Evolutionary conservation across 2,797 vertebrate species (phyloP), one percentile per base, ranked within the genome.

Genomic region (Natrix natrix): DNA sequence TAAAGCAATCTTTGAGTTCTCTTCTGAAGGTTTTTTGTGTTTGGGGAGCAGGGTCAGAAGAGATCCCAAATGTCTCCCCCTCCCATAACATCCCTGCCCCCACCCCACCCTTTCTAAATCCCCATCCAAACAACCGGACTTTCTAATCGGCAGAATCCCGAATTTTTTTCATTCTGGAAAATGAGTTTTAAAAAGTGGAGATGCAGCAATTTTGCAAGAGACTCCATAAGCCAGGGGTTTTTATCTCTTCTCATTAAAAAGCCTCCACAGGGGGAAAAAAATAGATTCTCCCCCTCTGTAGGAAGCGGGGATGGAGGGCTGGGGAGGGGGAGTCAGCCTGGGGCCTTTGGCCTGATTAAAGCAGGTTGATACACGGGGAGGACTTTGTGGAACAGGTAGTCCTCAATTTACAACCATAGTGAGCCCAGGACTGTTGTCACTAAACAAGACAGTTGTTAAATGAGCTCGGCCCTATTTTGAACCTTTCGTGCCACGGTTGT

Each of bases 341-440:
- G 32, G 32, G 69, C 37, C 69, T 78, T 37, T 20, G 69, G 3
- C 16, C 16, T 78, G 32, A 8, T 37, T 1, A 43, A 37, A 22
- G 69, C 32, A 0, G 28, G 12, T 1, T n/a, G n/a, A 11, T n/a
- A 3, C 2, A 66, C 1, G n/a, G 16, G 56, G 56, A 16, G 6
- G 48, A 52, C 48, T 28, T 28, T 1, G 5, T 16, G 66, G n/a
- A 16, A 26, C 61, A 5, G 24, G 61, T 5, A 7, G 57, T 59
- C 17, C 57, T 59, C 1, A 0, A 57, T 1, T 59, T 20, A 5
- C 32, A 37, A 37, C 17, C 57, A 20, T 17, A 59, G 6, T 7
- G 57, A 59, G 17, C 17, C 55, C 55, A 16, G 4, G 3, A 20
- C 17, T 20, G 20, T 20, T 59, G 17, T 7, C 0, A 1, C 17